Percentiles rank a stretch among this genome's conserved stretches.
Conservation (phyloP, 1,140 invertebrate genomes). For the Ceratoteleas bidentatus region DNA sequence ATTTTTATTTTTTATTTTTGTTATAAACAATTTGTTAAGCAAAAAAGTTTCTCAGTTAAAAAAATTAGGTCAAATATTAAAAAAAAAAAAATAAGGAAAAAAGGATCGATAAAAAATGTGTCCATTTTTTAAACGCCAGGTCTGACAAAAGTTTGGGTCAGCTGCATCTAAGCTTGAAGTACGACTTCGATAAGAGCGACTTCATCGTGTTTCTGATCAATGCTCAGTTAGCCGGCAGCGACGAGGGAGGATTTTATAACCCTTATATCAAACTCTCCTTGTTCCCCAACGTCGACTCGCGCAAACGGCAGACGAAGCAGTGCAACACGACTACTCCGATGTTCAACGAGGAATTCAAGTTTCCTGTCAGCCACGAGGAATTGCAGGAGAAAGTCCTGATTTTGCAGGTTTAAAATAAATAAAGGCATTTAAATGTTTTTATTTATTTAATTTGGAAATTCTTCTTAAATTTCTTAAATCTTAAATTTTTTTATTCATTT, state of each 20-base stretch:
- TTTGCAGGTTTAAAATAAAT: constrained; percentile 83
- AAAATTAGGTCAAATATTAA: too few relatives aligned
- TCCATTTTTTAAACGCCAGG: constrained; percentile 33
- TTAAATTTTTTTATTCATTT: too few relatives aligned
- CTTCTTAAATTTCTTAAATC: too few relatives aligned
- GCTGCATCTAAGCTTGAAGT: constrained; percentile 92
- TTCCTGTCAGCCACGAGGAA: constrained; percentile 91
- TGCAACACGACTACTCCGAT: constrained; percentile 89
- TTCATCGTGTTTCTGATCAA: constrained; percentile 91
- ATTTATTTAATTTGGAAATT: too few relatives aligned
- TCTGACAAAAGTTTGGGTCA: constrained; percentile 86
- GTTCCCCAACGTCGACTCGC: constrained; percentile 90
- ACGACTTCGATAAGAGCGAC: constrained; percentile 94
- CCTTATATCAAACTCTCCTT: constrained; percentile 90
- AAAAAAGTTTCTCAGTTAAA: too few relatives aligned
- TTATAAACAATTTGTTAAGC: too few relatives aligned
- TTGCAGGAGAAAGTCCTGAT: constrained; percentile 87
- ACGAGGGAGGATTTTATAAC: constrained; percentile 92
- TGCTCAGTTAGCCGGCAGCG: constrained; percentile 90
- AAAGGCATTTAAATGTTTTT: too few relatives aligned
- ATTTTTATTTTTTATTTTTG: too few relatives aligned
- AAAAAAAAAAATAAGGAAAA: too few relatives aligned
- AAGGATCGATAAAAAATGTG: neutral
- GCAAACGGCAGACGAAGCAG: constrained; percentile 91
- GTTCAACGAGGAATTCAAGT: constrained; percentile 93